These are phyloP conservation scores for Callitettix versicolor DNA, from an alignment of 1,140 invertebrate genomes.

Conservation along the genomic window DNA sequence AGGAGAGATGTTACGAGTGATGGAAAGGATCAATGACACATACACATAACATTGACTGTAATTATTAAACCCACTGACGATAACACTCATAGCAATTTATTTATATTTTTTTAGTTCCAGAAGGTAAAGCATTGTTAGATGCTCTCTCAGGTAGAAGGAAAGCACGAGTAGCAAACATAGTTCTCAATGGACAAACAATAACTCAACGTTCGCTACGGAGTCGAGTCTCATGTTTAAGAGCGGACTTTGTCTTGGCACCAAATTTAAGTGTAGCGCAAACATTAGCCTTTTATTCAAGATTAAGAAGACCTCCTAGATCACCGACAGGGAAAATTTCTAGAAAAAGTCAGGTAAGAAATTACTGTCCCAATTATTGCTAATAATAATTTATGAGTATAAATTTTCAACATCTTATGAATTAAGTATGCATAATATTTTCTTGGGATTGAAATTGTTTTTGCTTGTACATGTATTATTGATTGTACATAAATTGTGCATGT, in stretches of 20 bases:
- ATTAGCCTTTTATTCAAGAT: conserved; percentile 23
- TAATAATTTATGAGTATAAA: too few relatives aligned
- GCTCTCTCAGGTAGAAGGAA: conserved; percentile 61
- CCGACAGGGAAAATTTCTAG: conserved; percentile 21
- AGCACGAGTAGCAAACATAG: conserved; percentile 63
- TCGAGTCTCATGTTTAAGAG: conserved; percentile 50
- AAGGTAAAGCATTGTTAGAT: conserved; percentile 72
- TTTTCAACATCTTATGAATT: too few relatives aligned
- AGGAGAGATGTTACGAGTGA: too few relatives aligned
- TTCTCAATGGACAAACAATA: conserved; percentile 76
- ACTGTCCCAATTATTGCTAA: background rate
- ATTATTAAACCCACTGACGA: too few relatives aligned
- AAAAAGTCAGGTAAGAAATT: conserved; percentile 19
- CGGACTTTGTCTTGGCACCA: conserved; percentile 37
- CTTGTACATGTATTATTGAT: too few relatives aligned
- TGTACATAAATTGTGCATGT: too few relatives aligned
- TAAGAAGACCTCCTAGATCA: conserved; percentile 19
- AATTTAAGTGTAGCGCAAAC: conserved; percentile 38
- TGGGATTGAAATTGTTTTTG: too few relatives aligned
- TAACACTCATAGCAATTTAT: too few relatives aligned
- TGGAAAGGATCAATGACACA: too few relatives aligned
- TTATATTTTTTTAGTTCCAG: conserved; percentile 40
- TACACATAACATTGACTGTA: too few relatives aligned
- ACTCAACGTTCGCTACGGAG: conserved; percentile 54
- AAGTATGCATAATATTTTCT: too few relatives aligned